Evolutionary conservation across 2,797 vertebrate species (phyloP).

Genomic region (Gallinago nigripennis): DNA sequence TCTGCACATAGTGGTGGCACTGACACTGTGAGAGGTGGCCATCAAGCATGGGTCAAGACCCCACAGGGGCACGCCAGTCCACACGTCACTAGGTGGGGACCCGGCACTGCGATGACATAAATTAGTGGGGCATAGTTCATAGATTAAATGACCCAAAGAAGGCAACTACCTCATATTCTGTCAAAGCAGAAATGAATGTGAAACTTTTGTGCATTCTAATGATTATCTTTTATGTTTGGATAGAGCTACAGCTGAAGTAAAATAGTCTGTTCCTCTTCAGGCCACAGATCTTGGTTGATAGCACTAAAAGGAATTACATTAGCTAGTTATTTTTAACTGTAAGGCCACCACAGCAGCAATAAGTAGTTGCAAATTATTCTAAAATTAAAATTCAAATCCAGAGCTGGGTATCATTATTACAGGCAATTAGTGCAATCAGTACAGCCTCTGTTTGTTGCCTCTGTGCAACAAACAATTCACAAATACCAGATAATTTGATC

Average conservation of each 20-base stretch:
- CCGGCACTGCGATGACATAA: not conserved
- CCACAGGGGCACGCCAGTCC: not conserved
- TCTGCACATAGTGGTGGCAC: rapidly evolving
- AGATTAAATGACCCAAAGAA: not conserved
- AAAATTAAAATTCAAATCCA: not conserved
- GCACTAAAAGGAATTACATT: not conserved
- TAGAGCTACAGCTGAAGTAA: not conserved
- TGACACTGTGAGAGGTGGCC: not conserved
- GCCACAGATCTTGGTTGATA: not conserved
- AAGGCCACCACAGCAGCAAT: not conserved
- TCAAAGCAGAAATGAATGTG: not conserved
- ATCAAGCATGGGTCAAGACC: not conserved
- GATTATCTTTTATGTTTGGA: not conserved
- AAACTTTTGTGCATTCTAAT: not conserved
- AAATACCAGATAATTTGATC: not conserved
- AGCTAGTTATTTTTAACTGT: not conserved
- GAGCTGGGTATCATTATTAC: not conserved
- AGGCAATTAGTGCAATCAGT: not conserved
- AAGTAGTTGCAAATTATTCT: not conserved
- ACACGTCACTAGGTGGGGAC: not conserved
- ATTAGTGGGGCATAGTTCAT: not conserved
- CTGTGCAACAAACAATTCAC: not conserved
- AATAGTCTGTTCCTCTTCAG: not conserved
- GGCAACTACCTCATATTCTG: not conserved
- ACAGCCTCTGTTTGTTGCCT: not conserved